These are phyloP conservation scores for Temnothorax nylanderi DNA, from an alignment of 1,140 invertebrate genomes.

Conservation along the genomic window DNA sequence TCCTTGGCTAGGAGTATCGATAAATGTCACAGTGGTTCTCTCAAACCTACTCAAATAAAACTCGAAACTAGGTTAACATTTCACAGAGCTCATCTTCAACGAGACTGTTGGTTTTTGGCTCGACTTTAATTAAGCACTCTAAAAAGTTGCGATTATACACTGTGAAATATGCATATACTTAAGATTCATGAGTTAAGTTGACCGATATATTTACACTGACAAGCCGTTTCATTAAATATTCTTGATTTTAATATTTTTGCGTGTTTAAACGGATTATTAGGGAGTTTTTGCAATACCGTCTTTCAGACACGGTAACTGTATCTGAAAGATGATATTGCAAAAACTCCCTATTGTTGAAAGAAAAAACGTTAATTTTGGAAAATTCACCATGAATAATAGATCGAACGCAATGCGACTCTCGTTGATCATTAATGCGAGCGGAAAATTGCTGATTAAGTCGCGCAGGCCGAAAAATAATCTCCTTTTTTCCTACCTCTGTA, in stretches of 20 bases:
- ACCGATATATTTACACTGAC: not conserved
- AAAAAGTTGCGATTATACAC: not conserved
- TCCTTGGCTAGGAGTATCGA: slow-evolving; percentile 66
- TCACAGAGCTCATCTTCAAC: slow-evolving; percentile 16
- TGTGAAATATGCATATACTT: not conserved
- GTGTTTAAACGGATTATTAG: not conserved
- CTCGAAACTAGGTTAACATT: slow-evolving; percentile 67
- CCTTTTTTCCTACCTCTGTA: not conserved
- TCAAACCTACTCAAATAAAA: slow-evolving; percentile 68
- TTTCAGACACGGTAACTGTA: too few relatives aligned
- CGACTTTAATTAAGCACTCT: slow-evolving; percentile 13
- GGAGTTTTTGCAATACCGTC: too few relatives aligned
- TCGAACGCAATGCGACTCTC: not conserved
- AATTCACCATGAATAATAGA: not conserved
- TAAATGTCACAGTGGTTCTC: slow-evolving; percentile 68
- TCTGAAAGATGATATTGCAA: too few relatives aligned
- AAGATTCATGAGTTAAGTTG: not conserved
- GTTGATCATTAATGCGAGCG: slow-evolving; percentile 14
- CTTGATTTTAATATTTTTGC: not conserved
- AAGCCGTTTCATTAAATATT: not conserved
- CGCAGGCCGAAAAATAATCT: not conserved
- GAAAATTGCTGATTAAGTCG: slow-evolving; percentile 38
- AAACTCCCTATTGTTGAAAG: not conserved
- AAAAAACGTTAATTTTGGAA: not conserved
- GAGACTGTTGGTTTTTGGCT: slow-evolving; percentile 50